Evolutionary conservation across 2,888 invertebrate species (phyloP), one percentile per base, ranked within the genome.

Genomic region (Drosophila heteroneura): DNA sequence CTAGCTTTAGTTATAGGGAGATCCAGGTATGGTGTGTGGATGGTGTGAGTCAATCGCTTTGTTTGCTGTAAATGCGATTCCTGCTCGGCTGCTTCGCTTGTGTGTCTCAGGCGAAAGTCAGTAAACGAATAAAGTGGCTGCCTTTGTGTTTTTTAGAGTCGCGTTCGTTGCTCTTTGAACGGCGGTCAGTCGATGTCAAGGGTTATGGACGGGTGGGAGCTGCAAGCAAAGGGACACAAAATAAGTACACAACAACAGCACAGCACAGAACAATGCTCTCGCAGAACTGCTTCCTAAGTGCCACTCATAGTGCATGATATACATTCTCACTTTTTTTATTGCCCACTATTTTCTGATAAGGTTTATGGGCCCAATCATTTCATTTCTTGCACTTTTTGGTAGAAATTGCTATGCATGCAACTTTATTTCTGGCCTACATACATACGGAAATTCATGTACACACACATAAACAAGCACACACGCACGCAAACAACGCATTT

Each of bases 351-450:
- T 89, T 83, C 70, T 85, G 88, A 89, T 79, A 82, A 70, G 60
- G 51, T 54, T 39, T 28, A 61, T 56, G 26, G 54, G 60, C 26
- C 59, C 35, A 65, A 76, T 59, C 72, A 74, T 79, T 82, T 71
- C 54, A 71, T 78, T 82, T 88, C 52, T 80, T 76, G 90, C 80
- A 79, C 83, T 79, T 70, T 90, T 85, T 76, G 71, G 62, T 59
- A 66, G 35, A 58, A 88, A 85, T 76, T 90, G 74, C 83, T 71
- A 33, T 71, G 83, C 89, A 88, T 83, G 89, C 89, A 85, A 85
- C 74, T 79, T 71, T 65, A 59, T 61, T 82, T 70, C 63, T 59
- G 37, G 51, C 16, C 19, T 33, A 53, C 63, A 70, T 47, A 56
- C 59, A 62, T 26, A 41, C 58, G 58, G 16, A 39, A 58, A 44